Base-by-base conservation (phyloP, 1,140 invertebrate species). In the Magallana gigas region DNA sequence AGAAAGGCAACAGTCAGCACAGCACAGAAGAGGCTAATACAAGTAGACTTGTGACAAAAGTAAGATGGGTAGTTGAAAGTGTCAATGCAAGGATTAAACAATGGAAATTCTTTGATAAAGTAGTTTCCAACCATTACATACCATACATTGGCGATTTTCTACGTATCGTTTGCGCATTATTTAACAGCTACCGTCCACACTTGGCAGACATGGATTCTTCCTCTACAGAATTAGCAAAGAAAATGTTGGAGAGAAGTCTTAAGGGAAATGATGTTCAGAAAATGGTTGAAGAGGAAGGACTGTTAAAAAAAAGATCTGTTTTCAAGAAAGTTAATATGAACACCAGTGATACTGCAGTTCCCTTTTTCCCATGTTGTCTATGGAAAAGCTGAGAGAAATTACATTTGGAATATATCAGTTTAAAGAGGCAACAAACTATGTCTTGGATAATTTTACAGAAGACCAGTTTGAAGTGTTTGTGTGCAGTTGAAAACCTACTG, bases 11-110 rank as follows among this genome's bases (percentile, higher is more conserved):
- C 9, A 83, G 14, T 6, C 84, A 88, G 12, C 82, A 86, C n/a
- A 84, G 80, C 56, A 86, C 76, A 83, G 80, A 83, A 57, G 84
- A 88, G n/a, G 83, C 87, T 5, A 88, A 88, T 56, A 16, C 64
- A 3, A 80, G 80, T 14, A 23, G 84, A 0, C 64, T 88, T 6
- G 68, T 88, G 2, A 86, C 84, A 16, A 88, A 86, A 86, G 82
- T 23, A 23, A 23, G 23, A 23, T 23, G 23, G 23, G 23, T 23
- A 23, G 23, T 23, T 23, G 23, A 23, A 48, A 83, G 86, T 48
- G 81, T 82, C 14, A 87, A 87, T 71, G 80, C 80, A 8, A 36
- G 86, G 18, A 60, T 87, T 9, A 87, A 87, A 14, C 83, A 88
- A 3, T 88, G 83, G 57, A 80, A 29, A 57, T 6, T 88, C 11